Percentiles rank a stretch among this genome's conserved stretches.
Conservation (phyloP, 2,797 vertebrate species). For the Yasuhikotakia modesta region DNA sequence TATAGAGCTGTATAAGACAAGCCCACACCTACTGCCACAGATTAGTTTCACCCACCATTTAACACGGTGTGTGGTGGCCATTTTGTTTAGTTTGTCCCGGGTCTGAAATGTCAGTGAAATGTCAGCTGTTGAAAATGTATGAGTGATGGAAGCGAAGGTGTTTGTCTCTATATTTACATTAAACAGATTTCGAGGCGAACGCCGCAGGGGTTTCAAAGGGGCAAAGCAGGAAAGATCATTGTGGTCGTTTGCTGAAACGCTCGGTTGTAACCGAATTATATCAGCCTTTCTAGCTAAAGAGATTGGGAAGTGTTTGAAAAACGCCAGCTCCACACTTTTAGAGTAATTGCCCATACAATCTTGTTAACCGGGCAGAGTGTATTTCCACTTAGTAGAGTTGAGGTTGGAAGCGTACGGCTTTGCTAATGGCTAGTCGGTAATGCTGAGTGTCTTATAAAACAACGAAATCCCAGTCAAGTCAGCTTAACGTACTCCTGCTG, state of each 20-base stretch:
- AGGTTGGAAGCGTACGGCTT: constrained; percentile 50
- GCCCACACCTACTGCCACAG: constrained; percentile 51
- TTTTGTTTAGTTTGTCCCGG: constrained; percentile 58
- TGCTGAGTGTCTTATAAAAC: constrained; percentile 48
- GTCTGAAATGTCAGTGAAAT: constrained; percentile 66
- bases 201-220: constrained; percentile 31
- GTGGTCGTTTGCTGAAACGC: constrained; percentile 55
- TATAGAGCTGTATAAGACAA: constrained; percentile 39
- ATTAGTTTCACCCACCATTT: constrained; percentile 55
- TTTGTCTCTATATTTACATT: constrained; percentile 68
- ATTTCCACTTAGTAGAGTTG: constrained; percentile 59
- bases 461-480: constrained; percentile 53
- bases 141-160: constrained; percentile 56
- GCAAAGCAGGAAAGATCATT: constrained; percentile 62
- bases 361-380: constrained; percentile 65
- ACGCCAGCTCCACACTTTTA: constrained; percentile 68
- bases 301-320: constrained; percentile 65
- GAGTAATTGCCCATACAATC: constrained; percentile 71
- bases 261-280: constrained; percentile 71
- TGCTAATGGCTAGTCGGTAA: constrained; percentile 53
- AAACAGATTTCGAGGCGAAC: constrained; percentile 46
- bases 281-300: constrained; percentile 69
- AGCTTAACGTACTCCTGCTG: not conserved
- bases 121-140: constrained; percentile 65
- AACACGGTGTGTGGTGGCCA: constrained; percentile 40